A percentile compares a stretch with the other conserved stretches of the same genome.
phyloP scores from a whole-genome alignment of 2,797 vertebrate species.

The Bradypodion ventrale region DNA sequence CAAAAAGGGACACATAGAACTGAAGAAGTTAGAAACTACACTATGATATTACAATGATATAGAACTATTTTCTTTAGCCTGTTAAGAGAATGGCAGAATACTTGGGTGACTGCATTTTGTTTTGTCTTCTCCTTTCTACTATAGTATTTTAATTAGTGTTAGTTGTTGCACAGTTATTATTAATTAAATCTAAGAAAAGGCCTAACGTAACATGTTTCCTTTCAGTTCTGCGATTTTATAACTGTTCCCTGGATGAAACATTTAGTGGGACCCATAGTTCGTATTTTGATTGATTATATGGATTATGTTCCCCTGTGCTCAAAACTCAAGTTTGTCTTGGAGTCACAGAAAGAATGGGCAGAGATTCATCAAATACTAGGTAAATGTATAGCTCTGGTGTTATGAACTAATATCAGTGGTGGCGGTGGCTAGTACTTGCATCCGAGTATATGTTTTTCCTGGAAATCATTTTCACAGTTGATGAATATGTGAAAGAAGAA shows the following conservation, averaged over 20 bases:
- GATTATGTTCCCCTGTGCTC: conserved; percentile 81
- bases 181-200: neutral
- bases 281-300: conserved; percentile 83
- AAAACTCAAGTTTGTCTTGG: conserved; percentile 79
- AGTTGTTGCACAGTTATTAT: neutral
- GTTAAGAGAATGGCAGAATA: conserved; percentile 6
- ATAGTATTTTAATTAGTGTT: conserved; percentile 17
- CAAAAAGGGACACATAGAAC: conserved; percentile 3
- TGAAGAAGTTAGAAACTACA: conserved; percentile 3
- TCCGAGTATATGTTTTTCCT: too few species aligned
- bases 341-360: conserved; percentile 82
- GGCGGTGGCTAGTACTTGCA: too few species aligned
- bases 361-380: conserved; percentile 78
- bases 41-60: neutral
- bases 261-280: conserved; percentile 77
- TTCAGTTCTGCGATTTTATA: conserved; percentile 88
- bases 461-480: too few species aligned
- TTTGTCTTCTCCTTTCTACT: conserved; percentile 8
- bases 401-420: too few species aligned
- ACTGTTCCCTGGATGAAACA: conserved; percentile 82
- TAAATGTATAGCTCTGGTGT: conserved; percentile 70
- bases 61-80: neutral
- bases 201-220: conserved; percentile 50
- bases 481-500: too few species aligned
- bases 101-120: conserved; percentile 13